phyloP scores from a whole-genome alignment of 2,797 vertebrate genomes.

The Rhincodon typus region DNA sequence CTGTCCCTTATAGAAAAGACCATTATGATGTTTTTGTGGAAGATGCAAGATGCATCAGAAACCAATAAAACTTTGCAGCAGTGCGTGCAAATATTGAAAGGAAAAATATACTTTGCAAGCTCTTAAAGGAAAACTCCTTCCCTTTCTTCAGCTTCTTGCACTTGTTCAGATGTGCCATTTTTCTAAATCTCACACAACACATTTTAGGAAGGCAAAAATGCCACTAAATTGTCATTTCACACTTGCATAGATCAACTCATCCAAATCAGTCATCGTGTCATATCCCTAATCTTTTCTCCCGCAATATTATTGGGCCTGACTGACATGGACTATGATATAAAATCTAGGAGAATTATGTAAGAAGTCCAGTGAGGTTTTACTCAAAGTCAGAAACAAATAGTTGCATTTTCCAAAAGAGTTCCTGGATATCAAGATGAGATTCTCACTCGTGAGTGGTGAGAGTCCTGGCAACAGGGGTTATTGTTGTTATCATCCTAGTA shows the following conservation, averaged over 20 bases:
- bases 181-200: not conserved
- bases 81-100: not conserved
- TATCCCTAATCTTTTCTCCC: not conserved
- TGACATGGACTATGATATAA: no score
- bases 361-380: no score
- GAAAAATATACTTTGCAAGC: not conserved
- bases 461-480: no score
- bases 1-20: not conserved
- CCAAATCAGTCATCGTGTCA: not conserved
- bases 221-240: not conserved
- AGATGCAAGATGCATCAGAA: not conserved
- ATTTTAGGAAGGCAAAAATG: not conserved
- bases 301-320: no score
- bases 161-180: not conserved
- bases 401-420: no score
- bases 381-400: no score
- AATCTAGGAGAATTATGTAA: no score
- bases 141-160: not conserved
- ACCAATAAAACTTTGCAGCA: not conserved
- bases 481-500: no score
- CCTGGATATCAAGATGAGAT: no score
- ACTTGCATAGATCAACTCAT: not conserved
- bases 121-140: not conserved
- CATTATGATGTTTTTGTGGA: not conserved
- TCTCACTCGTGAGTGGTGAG: no score